Conservation (phyloP, 2,113 vertebrate species). For the Redunca redunca region DNA sequence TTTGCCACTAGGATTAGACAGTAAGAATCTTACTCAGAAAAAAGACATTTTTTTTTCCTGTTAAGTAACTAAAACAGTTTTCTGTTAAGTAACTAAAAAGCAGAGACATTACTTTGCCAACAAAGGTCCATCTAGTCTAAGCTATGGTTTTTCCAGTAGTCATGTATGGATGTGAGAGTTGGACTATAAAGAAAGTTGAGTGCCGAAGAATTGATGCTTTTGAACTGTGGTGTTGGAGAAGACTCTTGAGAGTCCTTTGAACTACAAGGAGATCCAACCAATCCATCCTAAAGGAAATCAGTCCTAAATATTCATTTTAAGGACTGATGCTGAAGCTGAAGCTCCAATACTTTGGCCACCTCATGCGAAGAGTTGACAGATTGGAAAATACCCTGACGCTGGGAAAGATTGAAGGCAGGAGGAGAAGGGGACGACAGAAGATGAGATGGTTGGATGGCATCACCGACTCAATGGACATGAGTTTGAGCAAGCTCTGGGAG, state of each 20-base stretch:
- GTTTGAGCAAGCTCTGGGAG: too few relatives aligned
- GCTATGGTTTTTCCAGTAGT: neutral
- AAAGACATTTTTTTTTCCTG: neutral
- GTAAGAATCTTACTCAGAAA: slow-evolving; percentile 15
- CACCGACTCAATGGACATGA: too few relatives aligned
- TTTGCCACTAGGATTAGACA: neutral
- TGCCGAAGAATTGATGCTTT: neutral
- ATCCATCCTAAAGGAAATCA: neutral
- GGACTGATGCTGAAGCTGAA: neutral
- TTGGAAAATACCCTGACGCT: neutral
- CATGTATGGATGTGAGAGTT: neutral
- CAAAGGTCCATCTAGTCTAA: neutral
- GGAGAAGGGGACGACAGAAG: neutral
- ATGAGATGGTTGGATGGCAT: neutral
- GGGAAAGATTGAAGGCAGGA: neutral
- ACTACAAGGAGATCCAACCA: neutral
- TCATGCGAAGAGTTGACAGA: neutral
- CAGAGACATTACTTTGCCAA: neutral
- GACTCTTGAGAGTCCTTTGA: neutral
- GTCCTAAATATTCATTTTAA: neutral
- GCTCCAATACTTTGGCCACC: neutral
- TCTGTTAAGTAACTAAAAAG: neutral
- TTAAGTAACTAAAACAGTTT: neutral
- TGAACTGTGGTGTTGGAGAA: neutral
- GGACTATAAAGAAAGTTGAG: neutral